Base-by-base conservation (phyloP, 2,113 vertebrate genomes). In the Probosciger aterrimus region DNA sequence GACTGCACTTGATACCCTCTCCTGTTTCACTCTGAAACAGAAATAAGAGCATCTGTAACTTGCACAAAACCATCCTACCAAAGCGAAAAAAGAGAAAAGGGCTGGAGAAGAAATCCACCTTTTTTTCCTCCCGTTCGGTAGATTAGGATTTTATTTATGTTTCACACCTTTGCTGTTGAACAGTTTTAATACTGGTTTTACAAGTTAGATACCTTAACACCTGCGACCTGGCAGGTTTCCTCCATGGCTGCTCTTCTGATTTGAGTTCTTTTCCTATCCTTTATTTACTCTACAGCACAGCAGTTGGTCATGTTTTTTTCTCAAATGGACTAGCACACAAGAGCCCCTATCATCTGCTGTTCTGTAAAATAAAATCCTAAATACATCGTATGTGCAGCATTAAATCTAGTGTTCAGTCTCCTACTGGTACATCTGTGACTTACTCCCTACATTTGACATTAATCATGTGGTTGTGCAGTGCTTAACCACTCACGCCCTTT, bases 381-480 rank as follows among this genome's bases (percentile, higher is more conserved):
- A 28, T 10, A 6, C 46, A 27, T 37, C 12, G 1, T 16, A 0
- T 9, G 8, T 43, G 41, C 43, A 35, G 35, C 47, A 39, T 12
- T 75, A 12, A 25, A 44, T 30, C 16, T 44, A 7, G 17, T 23
- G 13, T 33, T 37, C 14, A 0, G 23, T 67, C 27, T 77, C 14
- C 31, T 77, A 0, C 50, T 39, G 81, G 0, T 47, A 18, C 24
- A 35, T 15, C 24, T 19, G n/a, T n/a, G 73, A 6, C 19, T 65
- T 22, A 3, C 0, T 53, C 57, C 43, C 55, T 27, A 2, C 25
- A 35, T 39, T 6, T 77, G 59, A 12, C 19, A 24, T 11, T 11
- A 28, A 7, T 17, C 1, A 3, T 0, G 3, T 1, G 25, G 62
- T 8, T 1, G 20, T n/a, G 52, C 64, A 9, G 33, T 8, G 50